A percentile compares a stretch with the other conserved stretches of the same genome.
These are phyloP conservation scores for Orius insidiosus DNA, from an alignment of 1,140 invertebrate genomes.

Conservation along the genomic window DNA sequence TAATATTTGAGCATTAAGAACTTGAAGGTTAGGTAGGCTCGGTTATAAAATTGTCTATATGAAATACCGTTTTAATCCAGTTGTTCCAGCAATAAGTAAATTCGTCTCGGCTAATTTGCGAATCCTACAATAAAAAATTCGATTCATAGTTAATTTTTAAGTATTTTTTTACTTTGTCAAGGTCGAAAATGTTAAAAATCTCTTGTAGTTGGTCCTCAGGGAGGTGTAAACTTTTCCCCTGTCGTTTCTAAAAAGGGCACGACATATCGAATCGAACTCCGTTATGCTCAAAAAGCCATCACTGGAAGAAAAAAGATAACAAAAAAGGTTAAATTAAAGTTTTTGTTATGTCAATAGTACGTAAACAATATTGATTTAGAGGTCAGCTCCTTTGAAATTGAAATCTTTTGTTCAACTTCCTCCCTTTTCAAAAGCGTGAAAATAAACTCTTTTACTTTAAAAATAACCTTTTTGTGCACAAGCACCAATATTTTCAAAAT, in stretches of 20 bases:
- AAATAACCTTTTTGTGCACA: too few species aligned
- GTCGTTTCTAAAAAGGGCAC: slow-evolving; percentile 71
- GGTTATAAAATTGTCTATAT: too few species aligned
- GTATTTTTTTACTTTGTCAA: slow-evolving; percentile 24
- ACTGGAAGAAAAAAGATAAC: slow-evolving; percentile 30
- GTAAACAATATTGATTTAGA: background rate
- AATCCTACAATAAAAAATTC: slow-evolving; percentile 35
- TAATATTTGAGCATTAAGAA: too few species aligned
- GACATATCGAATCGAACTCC: slow-evolving; percentile 65
- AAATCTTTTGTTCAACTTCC: background rate
- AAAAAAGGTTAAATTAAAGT: too few species aligned
- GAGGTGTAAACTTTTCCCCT: slow-evolving; percentile 66
- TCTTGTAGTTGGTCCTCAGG: slow-evolving; percentile 51
- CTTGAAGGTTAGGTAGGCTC: too few species aligned
- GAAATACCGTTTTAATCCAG: slow-evolving; percentile 67
- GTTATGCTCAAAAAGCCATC: slow-evolving; percentile 58
- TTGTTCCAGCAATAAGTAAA: slow-evolving; percentile 59
- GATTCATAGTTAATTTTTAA: background rate
- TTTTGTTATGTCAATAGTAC: background rate
- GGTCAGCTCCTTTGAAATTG: background rate
- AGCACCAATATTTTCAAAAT: too few species aligned
- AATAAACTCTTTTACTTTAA: too few species aligned
- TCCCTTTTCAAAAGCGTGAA: too few species aligned
- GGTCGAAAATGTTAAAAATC: slow-evolving; percentile 22
- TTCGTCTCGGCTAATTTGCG: slow-evolving; percentile 62